Evolutionary conservation across 2,888 invertebrate genomes (phyloP), one percentile per base, ranked within the genome.

Genomic region (Lepidonotus clava): DNA sequence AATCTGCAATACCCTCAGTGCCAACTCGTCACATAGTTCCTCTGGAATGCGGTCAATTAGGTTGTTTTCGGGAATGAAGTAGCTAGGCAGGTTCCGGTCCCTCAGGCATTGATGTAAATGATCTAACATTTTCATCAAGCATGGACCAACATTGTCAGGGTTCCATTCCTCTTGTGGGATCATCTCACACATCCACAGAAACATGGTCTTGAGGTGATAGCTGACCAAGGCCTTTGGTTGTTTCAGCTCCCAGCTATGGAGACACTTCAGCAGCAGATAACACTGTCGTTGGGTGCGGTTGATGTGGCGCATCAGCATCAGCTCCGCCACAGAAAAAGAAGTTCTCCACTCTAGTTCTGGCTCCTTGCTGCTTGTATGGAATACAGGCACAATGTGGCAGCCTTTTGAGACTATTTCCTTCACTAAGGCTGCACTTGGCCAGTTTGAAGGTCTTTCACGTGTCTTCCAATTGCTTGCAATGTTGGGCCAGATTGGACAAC

Each of bases 1-100:
- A n/a, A 84, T 36, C 0, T 36, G 8, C 8, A 38, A 2, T 1
- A 84, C 66, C 24, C 41, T 18, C 4, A 0, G 11, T 21, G 32
- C 40, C 11, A 66, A 24, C 1, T 40, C 56, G 1, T 61, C 36
- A 40, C 61, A 40, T 5, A 40, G 8, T 18, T 66, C 84, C n/a
- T 14, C 28, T 38, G 66, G 28, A 14, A 84, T 28, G 24, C 66
- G 36, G 24, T 66, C 84, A n/a, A 84, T 61, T 14, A 84, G 66
- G 66, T 84, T 84, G 28, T 66, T 84, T 24, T 84, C 84, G 2
- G 84, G 84, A 21, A 66, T 38, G 38, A 84, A 84, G 67, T 66
- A 84, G 38, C 66, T 84, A 1, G 61, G 61, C 4, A 84, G 5
- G 38, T 32, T n/a, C 24, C 40, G 4, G 36, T 34, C 24, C 1